Base-by-base conservation (phyloP, 2,888 invertebrate species). In the Caenorhabditis sp. region DNA sequence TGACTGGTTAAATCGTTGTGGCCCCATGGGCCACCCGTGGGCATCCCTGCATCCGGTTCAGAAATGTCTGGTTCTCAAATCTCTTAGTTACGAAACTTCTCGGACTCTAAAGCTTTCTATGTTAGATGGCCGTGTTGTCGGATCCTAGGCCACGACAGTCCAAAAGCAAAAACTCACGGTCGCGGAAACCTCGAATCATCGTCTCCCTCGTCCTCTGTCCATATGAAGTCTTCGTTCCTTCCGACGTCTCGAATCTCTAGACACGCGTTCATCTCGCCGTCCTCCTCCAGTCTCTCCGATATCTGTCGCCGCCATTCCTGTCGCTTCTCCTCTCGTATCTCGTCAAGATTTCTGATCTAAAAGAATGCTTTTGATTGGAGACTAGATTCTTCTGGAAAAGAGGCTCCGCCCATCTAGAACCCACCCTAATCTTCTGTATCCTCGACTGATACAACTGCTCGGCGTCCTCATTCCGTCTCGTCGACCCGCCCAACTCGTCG, bases 191-290 rank as follows among this genome's bases (percentile, higher is more conserved):
- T n/a, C 22, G 19, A 44, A 59, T 73, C 59, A 0, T 68, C 68
- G 4, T 72, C 73, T 19, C 69, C 72, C 1, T 64, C 70, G 5
- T 77, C 77, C 7, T 77, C 77, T 28, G 82, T 83, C 83, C 83
- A 83, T 3, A 83, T 70, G 14, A 35, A 79, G 26, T 83, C 83
- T 0, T 83, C 79, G 4, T 66, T 70, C 8, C 56, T 26, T 49
- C 61, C 74, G 12, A 16, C 54, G 2, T 69, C 56, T 31, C 19
- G n/a, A 0, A 56, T 28, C 24, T 74, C 49, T 1, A 73, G 35
- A 12, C 41, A 38, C 24, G 77, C 69, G 0, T 63, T 8, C 49
- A 74, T 22, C 31, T 82, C 82, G 5, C 79, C 79, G 8, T 69
- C 69, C 31, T 74, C 72, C 12, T 49, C 16, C 28, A 82, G 35